Conservation (phyloP, 2,888 invertebrate species). For the Abscondita cerata region DNA sequence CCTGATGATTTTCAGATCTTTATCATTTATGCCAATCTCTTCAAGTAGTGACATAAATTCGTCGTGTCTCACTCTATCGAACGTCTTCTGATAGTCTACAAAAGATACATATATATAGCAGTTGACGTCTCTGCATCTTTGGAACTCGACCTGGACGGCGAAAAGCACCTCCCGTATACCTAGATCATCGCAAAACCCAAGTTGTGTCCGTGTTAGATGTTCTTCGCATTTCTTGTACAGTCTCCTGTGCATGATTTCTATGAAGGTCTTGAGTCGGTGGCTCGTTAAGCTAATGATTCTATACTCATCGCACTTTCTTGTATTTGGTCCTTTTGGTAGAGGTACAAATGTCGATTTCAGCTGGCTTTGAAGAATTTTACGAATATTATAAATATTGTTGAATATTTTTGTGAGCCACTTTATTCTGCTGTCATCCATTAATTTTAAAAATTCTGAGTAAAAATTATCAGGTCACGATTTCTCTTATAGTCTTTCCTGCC, state of each 20-base stretch:
- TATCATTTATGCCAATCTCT: background rate
- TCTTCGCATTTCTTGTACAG: conserved; percentile 1
- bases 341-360: conserved; percentile 3
- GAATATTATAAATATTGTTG: no score
- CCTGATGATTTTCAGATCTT: no score
- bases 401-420: no score
- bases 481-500: no score
- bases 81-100: background rate
- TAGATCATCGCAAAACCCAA: no score
- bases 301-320: no score
- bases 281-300: background rate
- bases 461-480: no score
- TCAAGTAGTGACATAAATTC: background rate
- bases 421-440: no score
- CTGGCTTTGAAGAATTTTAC: background rate
- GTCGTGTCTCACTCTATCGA: background rate
- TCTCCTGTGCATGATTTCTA: background rate
- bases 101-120: background rate
- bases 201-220: no score
- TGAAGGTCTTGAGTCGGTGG: background rate
- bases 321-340: background rate
- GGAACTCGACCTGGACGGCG: background rate
- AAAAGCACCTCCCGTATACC: no score
- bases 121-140: background rate
- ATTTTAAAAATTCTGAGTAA: no score